Evolutionary conservation across 2,113 vertebrate genomes (phyloP).

Genomic region (Boulengeromyrus knoepffleri): DNA sequence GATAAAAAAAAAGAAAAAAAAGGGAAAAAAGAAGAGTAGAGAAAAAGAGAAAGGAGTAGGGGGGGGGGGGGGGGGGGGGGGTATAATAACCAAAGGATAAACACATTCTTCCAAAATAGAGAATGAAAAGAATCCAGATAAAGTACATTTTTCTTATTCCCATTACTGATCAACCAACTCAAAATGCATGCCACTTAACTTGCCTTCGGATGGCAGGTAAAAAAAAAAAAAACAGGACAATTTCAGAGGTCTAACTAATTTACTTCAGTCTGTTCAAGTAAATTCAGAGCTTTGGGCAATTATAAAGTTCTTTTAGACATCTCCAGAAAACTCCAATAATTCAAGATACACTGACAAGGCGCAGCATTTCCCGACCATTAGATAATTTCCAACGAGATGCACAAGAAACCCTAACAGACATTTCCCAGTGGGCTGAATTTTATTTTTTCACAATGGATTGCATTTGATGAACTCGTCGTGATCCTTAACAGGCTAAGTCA

Average conservation of each 20-base stretch:
- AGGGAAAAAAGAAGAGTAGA: too few relatives aligned
- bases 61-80: not conserved
- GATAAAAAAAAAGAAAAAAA: too few relatives aligned
- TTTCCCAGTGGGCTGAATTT: not conserved
- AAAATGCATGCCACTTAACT: not conserved
- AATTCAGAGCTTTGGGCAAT: not conserved
- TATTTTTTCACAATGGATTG: not conserved
- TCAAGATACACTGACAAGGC: not conserved
- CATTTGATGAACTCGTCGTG: not conserved
- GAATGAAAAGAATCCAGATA: not conserved
- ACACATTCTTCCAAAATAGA: not conserved
- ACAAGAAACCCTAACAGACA: not conserved
- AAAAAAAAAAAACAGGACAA: not conserved
- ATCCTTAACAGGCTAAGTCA: not conserved
- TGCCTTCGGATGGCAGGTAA: not conserved
- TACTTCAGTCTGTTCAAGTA: not conserved
- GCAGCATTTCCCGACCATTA: not conserved
- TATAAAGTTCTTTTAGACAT: not conserved
- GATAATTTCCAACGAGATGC: not conserved
- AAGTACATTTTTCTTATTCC: not conserved
- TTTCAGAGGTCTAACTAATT: not conserved
- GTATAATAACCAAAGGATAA: not conserved
- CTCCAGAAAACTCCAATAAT: not conserved
- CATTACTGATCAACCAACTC: not conserved
- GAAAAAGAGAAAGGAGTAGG: not conserved